phyloP scores from a whole-genome alignment of 2,888 invertebrate species.

The Timema podura region DNA sequence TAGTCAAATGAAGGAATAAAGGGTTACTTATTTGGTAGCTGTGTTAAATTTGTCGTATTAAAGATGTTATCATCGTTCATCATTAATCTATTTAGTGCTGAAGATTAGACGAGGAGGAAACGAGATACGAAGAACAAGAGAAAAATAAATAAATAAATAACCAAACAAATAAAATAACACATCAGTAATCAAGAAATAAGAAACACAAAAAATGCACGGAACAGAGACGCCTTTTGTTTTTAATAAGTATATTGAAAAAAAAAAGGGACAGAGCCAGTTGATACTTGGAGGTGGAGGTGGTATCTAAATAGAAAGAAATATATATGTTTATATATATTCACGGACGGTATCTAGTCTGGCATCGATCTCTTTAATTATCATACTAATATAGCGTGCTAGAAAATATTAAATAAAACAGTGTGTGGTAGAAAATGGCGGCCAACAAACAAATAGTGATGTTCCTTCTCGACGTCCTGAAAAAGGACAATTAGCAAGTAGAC shows the following conservation, averaged over 20 bases:
- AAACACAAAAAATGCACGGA: conserved; percentile 29
- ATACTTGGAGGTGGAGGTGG: conserved; percentile 54
- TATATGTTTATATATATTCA: background rate
- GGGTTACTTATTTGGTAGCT: background rate
- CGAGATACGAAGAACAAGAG: conserved; percentile 37
- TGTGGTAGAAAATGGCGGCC: background rate
- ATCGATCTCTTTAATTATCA: background rate
- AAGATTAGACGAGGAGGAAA: conserved; percentile 46
- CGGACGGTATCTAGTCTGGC: background rate
- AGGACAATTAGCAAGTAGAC: conserved; percentile 6
- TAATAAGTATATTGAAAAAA: conserved; percentile 35
- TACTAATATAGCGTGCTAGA: background rate
- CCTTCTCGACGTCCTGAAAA: conserved; percentile 15
- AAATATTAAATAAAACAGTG: background rate
- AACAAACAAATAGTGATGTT: background rate
- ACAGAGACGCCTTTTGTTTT: conserved; percentile 25
- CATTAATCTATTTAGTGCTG: conserved; percentile 23
- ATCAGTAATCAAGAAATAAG: conserved; percentile 28
- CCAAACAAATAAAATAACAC: conserved; percentile 23
- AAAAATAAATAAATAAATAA: conserved; percentile 22
- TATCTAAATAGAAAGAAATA: conserved; percentile 13
- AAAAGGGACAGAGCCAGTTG: conserved; percentile 53
- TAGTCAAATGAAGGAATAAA: conserved; percentile 18
- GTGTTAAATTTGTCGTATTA: conserved; percentile 14
- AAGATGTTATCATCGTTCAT: background rate